Evolutionary conservation across 2,797 vertebrate species (phyloP).

Genomic region (Stomatorhinus walkeri): DNA sequence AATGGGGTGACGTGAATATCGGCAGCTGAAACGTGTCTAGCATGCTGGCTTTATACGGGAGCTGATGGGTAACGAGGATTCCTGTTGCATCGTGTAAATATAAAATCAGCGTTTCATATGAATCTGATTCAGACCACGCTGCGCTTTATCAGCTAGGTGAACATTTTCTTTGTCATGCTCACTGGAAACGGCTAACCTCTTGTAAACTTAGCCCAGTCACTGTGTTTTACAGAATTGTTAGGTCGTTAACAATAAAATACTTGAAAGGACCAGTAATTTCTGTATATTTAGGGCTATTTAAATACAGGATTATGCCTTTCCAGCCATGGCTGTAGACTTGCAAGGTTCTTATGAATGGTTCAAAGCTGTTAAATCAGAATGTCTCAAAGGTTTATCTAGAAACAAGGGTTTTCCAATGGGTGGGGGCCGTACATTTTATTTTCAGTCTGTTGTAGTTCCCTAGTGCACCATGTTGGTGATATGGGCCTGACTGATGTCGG

Average conservation of each 20-base stretch:
- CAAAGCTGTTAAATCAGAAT: background rate
- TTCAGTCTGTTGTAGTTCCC: background rate
- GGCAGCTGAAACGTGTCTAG: background rate
- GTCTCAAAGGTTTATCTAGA: background rate
- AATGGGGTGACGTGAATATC: background rate
- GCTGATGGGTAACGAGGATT: background rate
- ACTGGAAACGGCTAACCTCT: background rate
- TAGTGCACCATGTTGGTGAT: background rate
- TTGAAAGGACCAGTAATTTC: background rate
- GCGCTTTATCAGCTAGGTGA: background rate
- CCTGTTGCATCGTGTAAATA: background rate
- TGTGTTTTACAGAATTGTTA: background rate
- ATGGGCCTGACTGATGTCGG: background rate
- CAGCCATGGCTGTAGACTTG: background rate
- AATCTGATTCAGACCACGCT: background rate
- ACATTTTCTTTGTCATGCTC: background rate
- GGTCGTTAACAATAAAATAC: background rate
- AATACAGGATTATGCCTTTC: background rate
- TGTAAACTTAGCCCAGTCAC: background rate
- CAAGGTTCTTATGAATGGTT: background rate
- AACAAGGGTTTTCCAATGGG: background rate
- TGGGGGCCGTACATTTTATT: background rate
- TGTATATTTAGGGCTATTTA: background rate
- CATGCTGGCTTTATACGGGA: background rate
- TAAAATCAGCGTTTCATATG: background rate